A percentile compares a stretch with the other conserved stretches of the same genome.
Conservation (phyloP, 2,888 invertebrate genomes). For the Oligia strigilis region DNA sequence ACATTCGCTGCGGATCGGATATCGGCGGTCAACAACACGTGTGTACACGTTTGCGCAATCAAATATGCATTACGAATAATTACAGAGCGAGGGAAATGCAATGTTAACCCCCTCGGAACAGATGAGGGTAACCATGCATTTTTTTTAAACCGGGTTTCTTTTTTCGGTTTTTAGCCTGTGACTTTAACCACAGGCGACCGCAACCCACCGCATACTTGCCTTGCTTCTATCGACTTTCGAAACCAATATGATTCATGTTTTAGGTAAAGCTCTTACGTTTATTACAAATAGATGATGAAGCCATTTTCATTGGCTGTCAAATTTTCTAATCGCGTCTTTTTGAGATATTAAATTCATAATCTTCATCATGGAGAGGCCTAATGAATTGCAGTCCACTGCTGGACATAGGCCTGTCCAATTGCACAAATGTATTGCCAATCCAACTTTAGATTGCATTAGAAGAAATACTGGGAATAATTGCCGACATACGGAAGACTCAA, state of each 20-base stretch:
- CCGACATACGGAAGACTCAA: not conserved
- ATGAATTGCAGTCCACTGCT: not conserved
- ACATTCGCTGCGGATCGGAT: slow-evolving; percentile 31
- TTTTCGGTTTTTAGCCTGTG: not conserved
- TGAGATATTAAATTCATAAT: not conserved
- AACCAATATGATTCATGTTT: slow-evolving; percentile 67
- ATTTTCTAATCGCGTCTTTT: not conserved
- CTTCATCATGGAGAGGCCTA: not conserved
- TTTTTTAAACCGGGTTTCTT: not conserved
- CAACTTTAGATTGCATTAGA: not conserved
- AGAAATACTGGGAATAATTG: not conserved
- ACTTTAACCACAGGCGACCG: slow-evolving; percentile 32
- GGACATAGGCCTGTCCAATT: not conserved
- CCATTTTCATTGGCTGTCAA: not conserved
- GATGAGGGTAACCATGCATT: not conserved
- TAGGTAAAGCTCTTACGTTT: slow-evolving; percentile 12
- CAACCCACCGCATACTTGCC: slow-evolving; percentile 30
- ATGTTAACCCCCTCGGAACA: slow-evolving; percentile 18
- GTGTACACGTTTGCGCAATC: slow-evolving; percentile 21
- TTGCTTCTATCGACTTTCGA: slow-evolving; percentile 69
- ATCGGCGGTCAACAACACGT: slow-evolving; percentile 13
- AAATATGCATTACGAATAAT: slow-evolving; percentile 55
- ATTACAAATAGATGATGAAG: slow-evolving; percentile 1
- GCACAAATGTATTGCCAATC: not conserved
- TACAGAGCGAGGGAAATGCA: slow-evolving; percentile 3